Conservation (phyloP, 1,140 invertebrate species). For the Lepidurus couesii region DNA sequence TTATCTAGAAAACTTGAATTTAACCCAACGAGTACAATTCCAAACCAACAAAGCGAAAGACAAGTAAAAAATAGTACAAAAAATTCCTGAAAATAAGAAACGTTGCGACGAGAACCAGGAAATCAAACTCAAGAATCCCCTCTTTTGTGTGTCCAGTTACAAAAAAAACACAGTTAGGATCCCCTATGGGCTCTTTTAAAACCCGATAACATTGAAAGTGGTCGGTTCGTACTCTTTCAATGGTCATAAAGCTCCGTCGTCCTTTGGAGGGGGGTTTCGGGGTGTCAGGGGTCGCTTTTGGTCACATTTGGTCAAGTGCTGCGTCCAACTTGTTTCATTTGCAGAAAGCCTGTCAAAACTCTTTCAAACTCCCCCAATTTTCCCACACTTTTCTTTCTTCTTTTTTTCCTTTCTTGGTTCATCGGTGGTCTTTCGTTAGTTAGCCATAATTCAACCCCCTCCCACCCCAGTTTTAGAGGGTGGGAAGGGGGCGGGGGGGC, state of each 20-base stretch:
- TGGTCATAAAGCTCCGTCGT: background rate
- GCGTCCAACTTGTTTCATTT: background rate
- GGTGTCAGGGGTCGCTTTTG: background rate
- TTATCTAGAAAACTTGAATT: too few relatives aligned
- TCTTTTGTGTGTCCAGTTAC: background rate
- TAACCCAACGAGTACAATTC: too few relatives aligned
- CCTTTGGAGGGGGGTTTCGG: background rate
- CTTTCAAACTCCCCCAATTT: slow-evolving; percentile 7
- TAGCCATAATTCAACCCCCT: background rate
- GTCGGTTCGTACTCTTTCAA: background rate
- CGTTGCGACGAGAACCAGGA: background rate
- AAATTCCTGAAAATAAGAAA: too few relatives aligned
- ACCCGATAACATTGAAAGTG: too few relatives aligned
- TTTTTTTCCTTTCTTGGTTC: background rate
- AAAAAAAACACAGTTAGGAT: background rate
- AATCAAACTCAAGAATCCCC: background rate
- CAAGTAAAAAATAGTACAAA: too few relatives aligned
- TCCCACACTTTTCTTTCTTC: background rate
- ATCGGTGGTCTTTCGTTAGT: background rate
- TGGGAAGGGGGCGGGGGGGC: background rate
- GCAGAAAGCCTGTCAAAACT: slow-evolving; percentile 9
- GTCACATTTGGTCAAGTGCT: slow-evolving; percentile 14
- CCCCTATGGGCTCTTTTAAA: too few relatives aligned
- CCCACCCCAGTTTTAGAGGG: background rate
- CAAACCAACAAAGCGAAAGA: too few relatives aligned